Evolutionary conservation across 92 coral and sea anemone genomes (phyloP).

Genomic region (Muricea muricata): DNA sequence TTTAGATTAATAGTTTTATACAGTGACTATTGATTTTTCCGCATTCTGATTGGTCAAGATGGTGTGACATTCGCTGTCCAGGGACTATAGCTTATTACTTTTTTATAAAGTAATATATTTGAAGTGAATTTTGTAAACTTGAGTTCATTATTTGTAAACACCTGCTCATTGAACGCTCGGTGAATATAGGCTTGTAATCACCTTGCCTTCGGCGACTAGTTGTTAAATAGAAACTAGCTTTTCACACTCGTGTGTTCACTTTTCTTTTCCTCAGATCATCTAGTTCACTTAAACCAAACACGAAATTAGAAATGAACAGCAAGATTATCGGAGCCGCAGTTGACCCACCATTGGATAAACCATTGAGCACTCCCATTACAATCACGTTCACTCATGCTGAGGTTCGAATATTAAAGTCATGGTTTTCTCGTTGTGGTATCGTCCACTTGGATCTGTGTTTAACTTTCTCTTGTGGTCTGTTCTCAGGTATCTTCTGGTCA

Average conservation of each 20-base stretch:
- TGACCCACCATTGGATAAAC: not conserved
- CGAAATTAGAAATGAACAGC: not conserved
- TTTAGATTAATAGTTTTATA: too few relatives aligned
- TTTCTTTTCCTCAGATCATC: constrained; percentile 1
- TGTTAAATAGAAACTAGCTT: too few relatives aligned
- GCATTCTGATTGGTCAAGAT: too few relatives aligned
- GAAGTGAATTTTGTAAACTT: too few relatives aligned
- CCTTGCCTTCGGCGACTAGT: too few relatives aligned
- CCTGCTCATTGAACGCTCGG: too few relatives aligned
- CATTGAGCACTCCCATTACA: constrained; percentile 9
- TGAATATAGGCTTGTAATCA: too few relatives aligned
- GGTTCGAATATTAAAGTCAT: not conserved
- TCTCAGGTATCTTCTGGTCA: not conserved
- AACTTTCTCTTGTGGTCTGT: not conserved
- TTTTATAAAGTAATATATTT: too few relatives aligned
- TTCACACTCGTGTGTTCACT: too few relatives aligned
- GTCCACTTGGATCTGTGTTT: not conserved
- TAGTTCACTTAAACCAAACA: not conserved
- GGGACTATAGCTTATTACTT: too few relatives aligned
- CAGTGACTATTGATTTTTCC: not conserved
- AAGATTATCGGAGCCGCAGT: constrained; percentile 39
- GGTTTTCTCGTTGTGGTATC: not conserved
- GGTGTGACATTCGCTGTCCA: too few relatives aligned
- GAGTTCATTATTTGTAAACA: too few relatives aligned
- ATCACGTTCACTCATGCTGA: constrained; percentile 16